Base-by-base conservation (phyloP, 2,888 invertebrate genomes). In the Rhopalosiphum nymphaeae region DNA sequence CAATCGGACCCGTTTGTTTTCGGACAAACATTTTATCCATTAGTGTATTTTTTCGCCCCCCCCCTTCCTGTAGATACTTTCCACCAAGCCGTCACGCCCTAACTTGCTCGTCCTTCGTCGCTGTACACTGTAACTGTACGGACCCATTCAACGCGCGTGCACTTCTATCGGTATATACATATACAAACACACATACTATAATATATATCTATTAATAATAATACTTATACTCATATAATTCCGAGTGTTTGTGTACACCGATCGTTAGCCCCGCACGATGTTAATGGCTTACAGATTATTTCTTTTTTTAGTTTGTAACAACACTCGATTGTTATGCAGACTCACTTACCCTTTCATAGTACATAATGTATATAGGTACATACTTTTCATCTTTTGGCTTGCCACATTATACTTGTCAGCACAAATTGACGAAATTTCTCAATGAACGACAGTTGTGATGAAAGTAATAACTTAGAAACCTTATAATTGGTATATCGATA, bases 21-120 rank as follows among this genome's bases (percentile, higher is more conserved):
- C 91, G 94, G 93, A 90, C 93, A 93, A 93, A 93, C 93, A 89
- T 94, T 91, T 94, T 94, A 94, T 94, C 94, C 94, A 94, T 94
- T 94, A 94, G 94, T 91, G 91, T 86, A 57, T 86, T 94, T 91
- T 91, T n/a, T 86, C 44, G 29, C 86, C 86, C 29, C 29, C 29
- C 29, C 29, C 49, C 67, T 9, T 13, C 44, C 53, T n/a, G 5
- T 3, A 11, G 46, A 86, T 86, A 46, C 89, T 61, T 44, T 29
- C 78, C 78, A 78, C 78, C 78, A 36, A 36, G 36, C 78, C 21
- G 78, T 61, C 67, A 36, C 91, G 53, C 49, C 84, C 53, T 44
- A 53, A 57, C 85, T 53, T 42, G 36, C 85, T 26, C n/a, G 36
- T 84, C 29, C 67, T 84, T 53, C 84, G 78, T 29, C 13, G 42